Conservation (phyloP, 2,113 vertebrate species). For the Tamias sibiricus region DNA sequence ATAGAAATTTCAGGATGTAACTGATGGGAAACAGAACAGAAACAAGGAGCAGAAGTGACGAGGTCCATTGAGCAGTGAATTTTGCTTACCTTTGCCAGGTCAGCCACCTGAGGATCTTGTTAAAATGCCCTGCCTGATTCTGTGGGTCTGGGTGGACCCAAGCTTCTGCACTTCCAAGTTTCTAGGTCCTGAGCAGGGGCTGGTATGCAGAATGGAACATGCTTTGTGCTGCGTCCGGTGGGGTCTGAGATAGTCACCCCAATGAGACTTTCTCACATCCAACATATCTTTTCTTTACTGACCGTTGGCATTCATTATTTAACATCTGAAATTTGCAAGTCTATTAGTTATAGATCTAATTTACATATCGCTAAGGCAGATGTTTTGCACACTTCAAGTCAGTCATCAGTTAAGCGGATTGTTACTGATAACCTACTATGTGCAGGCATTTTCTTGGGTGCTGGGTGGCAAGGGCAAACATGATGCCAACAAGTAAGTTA, state of each 20-base stretch:
- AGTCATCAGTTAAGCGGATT: neutral
- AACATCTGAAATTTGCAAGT: neutral
- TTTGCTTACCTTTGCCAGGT: neutral
- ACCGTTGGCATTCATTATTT: neutral
- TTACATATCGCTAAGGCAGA: neutral
- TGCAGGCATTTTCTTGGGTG: neutral
- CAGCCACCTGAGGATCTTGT: neutral
- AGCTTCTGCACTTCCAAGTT: neutral
- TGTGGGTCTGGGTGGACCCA: neutral
- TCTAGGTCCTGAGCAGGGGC: rapidly evolving
- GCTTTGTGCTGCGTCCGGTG: neutral
- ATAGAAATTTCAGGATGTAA: neutral
- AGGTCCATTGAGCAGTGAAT: neutral
- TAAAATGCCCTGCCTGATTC: neutral
- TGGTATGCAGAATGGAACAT: rapidly evolving
- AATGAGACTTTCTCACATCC: neutral
- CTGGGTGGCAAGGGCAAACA: neutral
- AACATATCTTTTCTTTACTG: neutral
- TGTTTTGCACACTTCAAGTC: neutral
- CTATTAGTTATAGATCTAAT: neutral
- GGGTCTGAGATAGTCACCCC: neutral
- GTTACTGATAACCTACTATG: neutral
- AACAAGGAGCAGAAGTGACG: neutral
- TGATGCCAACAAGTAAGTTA: neutral
- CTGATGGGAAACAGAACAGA: neutral